phyloP scores from a whole-genome alignment of 2,113 vertebrate genomes.

The Opisthocomus hoazin region DNA sequence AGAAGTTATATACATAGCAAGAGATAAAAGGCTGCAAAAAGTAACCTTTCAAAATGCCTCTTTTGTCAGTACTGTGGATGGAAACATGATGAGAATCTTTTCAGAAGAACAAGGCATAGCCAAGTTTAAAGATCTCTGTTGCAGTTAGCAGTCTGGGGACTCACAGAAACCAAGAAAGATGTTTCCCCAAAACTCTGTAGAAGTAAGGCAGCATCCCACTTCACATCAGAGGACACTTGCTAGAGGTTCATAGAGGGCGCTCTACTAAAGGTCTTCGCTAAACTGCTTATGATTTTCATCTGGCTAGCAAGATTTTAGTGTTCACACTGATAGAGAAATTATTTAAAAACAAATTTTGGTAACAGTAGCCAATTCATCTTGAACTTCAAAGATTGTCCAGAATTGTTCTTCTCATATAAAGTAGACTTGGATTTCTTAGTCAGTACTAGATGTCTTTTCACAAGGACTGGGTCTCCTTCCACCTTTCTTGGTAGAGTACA shows the following conservation, averaged over 20 bases:
- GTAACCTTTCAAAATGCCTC: neutral
- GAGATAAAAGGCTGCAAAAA: neutral
- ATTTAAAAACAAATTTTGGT: neutral
- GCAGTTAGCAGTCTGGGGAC: neutral
- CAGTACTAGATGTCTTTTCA: neutral
- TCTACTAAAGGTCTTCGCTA: neutral
- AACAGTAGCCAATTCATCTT: neutral
- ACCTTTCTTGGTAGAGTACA: neutral
- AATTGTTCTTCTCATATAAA: neutral
- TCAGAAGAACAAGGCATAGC: neutral
- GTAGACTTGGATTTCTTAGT: neutral
- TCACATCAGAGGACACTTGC: neutral
- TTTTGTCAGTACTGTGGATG: neutral
- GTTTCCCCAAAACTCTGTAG: neutral
- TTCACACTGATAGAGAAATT: neutral
- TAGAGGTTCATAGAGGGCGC: neutral
- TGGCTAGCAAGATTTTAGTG: neutral
- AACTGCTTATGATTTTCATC: neutral
- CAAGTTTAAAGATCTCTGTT: neutral
- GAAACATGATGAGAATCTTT: neutral
- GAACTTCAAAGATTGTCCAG: neutral
- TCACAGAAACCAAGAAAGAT: neutral
- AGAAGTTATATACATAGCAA: neutral
- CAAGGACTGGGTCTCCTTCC: neutral
- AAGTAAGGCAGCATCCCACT: neutral